These are phyloP conservation scores for Xiphorhynchus erythropygius DNA, from an alignment of 2,797 vertebrate species.

Conservation along the genomic window DNA sequence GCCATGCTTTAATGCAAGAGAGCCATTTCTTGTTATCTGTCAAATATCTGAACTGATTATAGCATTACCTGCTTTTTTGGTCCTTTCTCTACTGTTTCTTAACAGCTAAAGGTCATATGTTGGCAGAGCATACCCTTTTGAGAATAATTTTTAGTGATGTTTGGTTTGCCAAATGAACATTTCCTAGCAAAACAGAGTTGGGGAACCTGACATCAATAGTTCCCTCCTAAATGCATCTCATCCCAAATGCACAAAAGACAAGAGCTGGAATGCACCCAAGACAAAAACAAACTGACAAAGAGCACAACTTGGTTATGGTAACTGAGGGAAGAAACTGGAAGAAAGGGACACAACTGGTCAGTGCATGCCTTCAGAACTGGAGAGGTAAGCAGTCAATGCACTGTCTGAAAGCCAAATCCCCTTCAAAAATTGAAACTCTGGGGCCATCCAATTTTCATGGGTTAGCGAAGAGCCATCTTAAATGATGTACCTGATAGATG, in stretches of 20 bases:
- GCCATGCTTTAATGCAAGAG: not conserved
- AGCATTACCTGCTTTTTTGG: not conserved
- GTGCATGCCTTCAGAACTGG: not conserved
- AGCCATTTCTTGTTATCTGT: not conserved
- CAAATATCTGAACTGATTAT: not conserved
- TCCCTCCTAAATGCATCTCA: not conserved
- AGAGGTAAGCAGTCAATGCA: not conserved
- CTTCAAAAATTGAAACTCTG: not conserved
- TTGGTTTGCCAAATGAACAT: not conserved
- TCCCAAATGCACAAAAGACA: not conserved
- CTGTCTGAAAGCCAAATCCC: not conserved
- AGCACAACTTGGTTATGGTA: not conserved
- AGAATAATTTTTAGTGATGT: not conserved
- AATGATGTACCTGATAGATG: not conserved
- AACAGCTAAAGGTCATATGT: not conserved
- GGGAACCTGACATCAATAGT: not conserved
- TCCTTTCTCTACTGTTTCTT: not conserved
- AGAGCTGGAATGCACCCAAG: not conserved
- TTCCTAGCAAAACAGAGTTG: not conserved
- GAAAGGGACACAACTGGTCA: not conserved
- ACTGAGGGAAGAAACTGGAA: not conserved
- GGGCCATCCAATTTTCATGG: not conserved
- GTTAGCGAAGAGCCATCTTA: not conserved
- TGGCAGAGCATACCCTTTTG: not conserved
- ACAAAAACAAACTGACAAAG: not conserved